These are phyloP conservation scores for Ectemnius cavifrons DNA, from an alignment of 2,888 invertebrate genomes.

Conservation along the genomic window DNA sequence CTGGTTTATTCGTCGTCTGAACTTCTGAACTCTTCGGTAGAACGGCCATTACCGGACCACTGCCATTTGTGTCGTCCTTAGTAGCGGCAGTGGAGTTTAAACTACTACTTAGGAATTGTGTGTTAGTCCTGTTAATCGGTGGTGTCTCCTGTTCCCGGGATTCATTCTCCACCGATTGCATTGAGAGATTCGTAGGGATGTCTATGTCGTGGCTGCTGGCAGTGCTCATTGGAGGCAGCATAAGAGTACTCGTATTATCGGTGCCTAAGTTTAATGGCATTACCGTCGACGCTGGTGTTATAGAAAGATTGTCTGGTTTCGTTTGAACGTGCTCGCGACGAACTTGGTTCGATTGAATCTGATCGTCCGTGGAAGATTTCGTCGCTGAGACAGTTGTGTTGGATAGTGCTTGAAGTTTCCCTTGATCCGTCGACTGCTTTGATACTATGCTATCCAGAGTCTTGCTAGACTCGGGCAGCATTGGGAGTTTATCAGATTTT, in stretches of 20 bases:
- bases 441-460: slow-evolving; percentile 56
- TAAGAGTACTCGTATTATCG: slow-evolving; percentile 46
- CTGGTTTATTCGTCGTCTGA: slow-evolving; percentile 43
- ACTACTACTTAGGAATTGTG: slow-evolving; percentile 65
- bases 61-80: slow-evolving; percentile 63
- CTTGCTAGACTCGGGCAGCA: slow-evolving; percentile 56
- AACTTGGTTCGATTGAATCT: slow-evolving; percentile 42
- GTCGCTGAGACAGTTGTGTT: slow-evolving; percentile 40
- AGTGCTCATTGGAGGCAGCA: slow-evolving; percentile 53
- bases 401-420: slow-evolving; percentile 49
- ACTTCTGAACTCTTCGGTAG: slow-evolving; percentile 53
- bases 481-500: slow-evolving; percentile 53
- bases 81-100: slow-evolving; percentile 56
- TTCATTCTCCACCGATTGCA: slow-evolving; percentile 65
- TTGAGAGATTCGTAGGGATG: slow-evolving; percentile 73
- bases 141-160: slow-evolving; percentile 66
- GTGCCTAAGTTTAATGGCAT: slow-evolving; percentile 51
- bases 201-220: slow-evolving; percentile 63
- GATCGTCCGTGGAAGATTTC: slow-evolving; percentile 52
- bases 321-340: slow-evolving; percentile 62
- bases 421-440: slow-evolving; percentile 47
- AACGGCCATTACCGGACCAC: slow-evolving; percentile 47
- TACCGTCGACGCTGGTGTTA: slow-evolving; percentile 49
- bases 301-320: slow-evolving; percentile 66
- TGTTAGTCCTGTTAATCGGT: slow-evolving; percentile 54